Evolutionary conservation across 2,113 vertebrate genomes (phyloP), one percentile per base, ranked within the genome.

Genomic region (Puntigrus tetrazona): DNA sequence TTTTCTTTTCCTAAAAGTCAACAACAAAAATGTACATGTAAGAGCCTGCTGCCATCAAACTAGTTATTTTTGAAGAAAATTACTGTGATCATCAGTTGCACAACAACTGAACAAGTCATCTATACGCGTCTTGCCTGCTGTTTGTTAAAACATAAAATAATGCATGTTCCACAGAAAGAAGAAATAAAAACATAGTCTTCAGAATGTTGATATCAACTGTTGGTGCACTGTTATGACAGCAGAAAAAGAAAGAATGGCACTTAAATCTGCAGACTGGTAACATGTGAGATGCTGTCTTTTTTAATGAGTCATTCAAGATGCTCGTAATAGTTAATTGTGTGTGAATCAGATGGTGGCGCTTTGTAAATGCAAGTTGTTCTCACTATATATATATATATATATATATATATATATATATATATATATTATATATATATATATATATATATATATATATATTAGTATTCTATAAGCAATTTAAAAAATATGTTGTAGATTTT

Each of bases 61-160:
- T 57, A 34, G 73, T 70, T 55, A 74, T 76, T 67, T 41, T 16
- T 45, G 22, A 81, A 34, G 69, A 45, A 85, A 85, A 85, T 81
- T 52, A 22, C 38, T 38, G 36, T 61, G 43, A 86, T 85, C 65
- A 36, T 29, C 76, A 38, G 16, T 27, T 9, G n/a, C 38, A 63
- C 27, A 20, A 70, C 29, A 47, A 78, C 29, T 14, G 45, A 70
- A 29, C 74, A 78, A 43, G 61, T 52, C 34, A 27, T 78, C 57
- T 29, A 18, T 52, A 61, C 18, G 61, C 61, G 45, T 41, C 45
- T 63, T 27, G 52, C n/a, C 45, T 9, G 65, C 73, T 27, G 9
- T 78, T 70, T 70, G 43, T 67, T 55, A 78, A 78, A 78, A 18
- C 34, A 31, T 69, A 69, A 84, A 70, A 63, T 55, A 61, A 27